Evolutionary conservation across 2,888 invertebrate species (phyloP), one percentile per base, ranked within the genome.

Genomic region (Apotomis betuletana): DNA sequence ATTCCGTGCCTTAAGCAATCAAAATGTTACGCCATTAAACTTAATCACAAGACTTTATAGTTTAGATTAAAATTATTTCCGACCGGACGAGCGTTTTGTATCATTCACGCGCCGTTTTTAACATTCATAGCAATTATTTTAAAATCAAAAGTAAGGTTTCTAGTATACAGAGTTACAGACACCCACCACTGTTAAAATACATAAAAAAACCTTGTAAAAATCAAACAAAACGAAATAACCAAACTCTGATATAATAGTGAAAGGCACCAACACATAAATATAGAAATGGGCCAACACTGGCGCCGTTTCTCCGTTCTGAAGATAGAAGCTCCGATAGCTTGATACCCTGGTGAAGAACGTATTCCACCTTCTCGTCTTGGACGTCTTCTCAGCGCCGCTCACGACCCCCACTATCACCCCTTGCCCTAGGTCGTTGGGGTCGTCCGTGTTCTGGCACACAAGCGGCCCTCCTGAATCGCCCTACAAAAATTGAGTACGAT

Each of bases 381-480:
- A 8, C 6, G 6, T n/a, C 5, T 5, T 5, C 12, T 1, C n/a
- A 77, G 70, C 0, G 13, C 83, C 84, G 41, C 82, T 81, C 3
- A 82, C 80, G 0, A 85, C 72, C 0, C 85, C 90, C 0, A 88
- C 87, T 5, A 89, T 69, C 0, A 89, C 64, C 0, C 88, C 87
- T 10, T 74, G 75, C 0, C 55, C 69, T 0, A 4, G 44, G 60
- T 87, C 87, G 0, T 79, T 77, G 0, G 85, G 82, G 52, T 88
- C 86, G 0, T 78, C 76, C 0, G 87, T 86, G 0, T 74, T 57
- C 5, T 49, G 4, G 70, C 90, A 90, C 0, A 90, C 86, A 6
- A 90, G 75, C 1, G 89, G 89, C 0, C 90, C 90, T 3, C 91
- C 91, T 0, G 90, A 90, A 75, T 90, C 90, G 38, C 89, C 90